Base-by-base conservation (phyloP, 2,113 vertebrate species). In the Falco punctatus region DNA sequence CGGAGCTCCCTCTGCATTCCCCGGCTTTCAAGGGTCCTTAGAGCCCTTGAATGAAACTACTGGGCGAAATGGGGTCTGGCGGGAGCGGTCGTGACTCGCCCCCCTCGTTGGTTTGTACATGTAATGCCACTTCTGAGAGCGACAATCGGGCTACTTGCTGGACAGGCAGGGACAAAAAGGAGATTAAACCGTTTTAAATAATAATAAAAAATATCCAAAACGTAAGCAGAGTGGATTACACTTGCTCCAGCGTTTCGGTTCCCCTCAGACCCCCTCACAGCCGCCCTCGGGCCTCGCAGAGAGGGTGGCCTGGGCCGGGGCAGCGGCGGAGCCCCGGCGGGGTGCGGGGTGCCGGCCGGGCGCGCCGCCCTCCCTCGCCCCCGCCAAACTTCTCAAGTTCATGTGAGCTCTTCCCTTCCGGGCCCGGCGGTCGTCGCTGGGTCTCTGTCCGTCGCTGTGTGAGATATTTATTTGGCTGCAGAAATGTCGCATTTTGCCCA, bases 21-120 rank as follows among this genome's bases (percentile, higher is more conserved):
- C 94, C 75, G 79, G 94, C 93, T 95, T 97, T 98, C 97, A 97
- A 98, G 98, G 91, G 96, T 96, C 97, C 97, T 98, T 95, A 97
- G 96, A 98, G 97, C 97, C 97, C 98, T 98, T 96, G 96, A 98
- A 96, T 96, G 95, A 97, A 98, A 98, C 98, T 96, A 97, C 97
- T 97, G 97, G 97, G 96, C 88, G 96, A 98, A 97, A 96, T 97
- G 97, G 97, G 97, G 96, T 96, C 96, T 97, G 94, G 92, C 66
- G 94, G 94, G 94, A 94, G 93, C 96, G 59, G 96, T 83, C 92
- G 96, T 85, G 95, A 90, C 94, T 94, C 94, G 62, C 80, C 88
- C 86, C 92, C 91, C 97, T 95, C 94, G 91, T 94, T 90, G 96
- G 95, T 94, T 96, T 96, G 96, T 96, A 94, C 95, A 70, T 94